These are phyloP conservation scores for Crossaster papposus DNA, from an alignment of 53 echinoderm and acorn worm genomes.

Conservation along the genomic window DNA sequence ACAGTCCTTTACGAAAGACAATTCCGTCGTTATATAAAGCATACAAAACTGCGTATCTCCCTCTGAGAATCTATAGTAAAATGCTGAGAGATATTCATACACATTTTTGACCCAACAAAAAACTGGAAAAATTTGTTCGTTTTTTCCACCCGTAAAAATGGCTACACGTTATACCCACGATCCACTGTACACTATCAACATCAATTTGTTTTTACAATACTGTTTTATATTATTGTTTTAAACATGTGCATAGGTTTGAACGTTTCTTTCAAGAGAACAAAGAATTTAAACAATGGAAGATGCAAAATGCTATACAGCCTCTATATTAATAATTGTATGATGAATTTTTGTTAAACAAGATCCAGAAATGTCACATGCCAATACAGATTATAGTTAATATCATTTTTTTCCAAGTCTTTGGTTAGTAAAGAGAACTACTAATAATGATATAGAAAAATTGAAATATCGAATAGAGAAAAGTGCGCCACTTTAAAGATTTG, in stretches of 20 bases:
- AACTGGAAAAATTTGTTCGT: conserved; percentile 48
- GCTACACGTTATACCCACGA: conserved; percentile 39
- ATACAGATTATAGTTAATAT: conserved; percentile 1
- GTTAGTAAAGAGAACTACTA: conserved; percentile 48
- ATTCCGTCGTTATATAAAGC: conserved; percentile 36
- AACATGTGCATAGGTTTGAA: conserved; percentile 66
- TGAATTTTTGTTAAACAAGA: conserved; percentile 26
- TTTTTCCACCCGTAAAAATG: conserved; percentile 56
- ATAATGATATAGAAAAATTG: conserved; percentile 27
- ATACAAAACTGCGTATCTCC: conserved; percentile 29
- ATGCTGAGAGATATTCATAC: conserved; percentile 28
- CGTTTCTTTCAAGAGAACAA: conserved; percentile 43
- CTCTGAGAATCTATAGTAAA: conserved; percentile 39
- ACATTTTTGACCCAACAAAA: conserved; percentile 18
- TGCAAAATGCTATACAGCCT: conserved; percentile 55
- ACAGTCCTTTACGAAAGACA: conserved; percentile 51
- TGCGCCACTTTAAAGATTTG: not conserved
- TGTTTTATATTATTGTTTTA: conserved; percentile 52
- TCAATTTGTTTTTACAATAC: conserved; percentile 44
- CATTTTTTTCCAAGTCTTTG: conserved; percentile 37
- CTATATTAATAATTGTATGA: conserved; percentile 43
- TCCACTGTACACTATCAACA: conserved; percentile 53
- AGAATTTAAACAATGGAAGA: conserved; percentile 59
- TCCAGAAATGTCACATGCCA: not conserved
- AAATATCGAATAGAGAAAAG: conserved; percentile 37